Evolutionary conservation across 2,797 vertebrate genomes (phyloP).

Genomic region (Gymnoscopelus microlampas): DNA sequence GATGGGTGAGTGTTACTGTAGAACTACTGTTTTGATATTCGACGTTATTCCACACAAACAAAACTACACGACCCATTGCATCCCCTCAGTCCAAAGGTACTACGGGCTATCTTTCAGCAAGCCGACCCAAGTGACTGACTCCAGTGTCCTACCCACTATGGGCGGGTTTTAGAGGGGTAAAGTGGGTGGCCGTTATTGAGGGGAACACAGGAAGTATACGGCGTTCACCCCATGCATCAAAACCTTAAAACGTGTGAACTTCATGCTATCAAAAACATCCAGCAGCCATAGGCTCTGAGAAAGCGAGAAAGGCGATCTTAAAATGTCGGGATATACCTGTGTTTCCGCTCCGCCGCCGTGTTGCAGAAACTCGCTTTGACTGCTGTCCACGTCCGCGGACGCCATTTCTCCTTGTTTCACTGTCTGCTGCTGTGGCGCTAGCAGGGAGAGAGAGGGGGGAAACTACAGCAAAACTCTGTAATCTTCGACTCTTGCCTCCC

Average conservation of each 20-base stretch:
- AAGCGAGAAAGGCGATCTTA: conserved; percentile 69
- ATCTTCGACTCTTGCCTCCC: conserved; percentile 72
- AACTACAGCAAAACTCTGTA: conserved; percentile 81
- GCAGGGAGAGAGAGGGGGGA: conserved; percentile 75
- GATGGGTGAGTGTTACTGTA: conserved; percentile 66
- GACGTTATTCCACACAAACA: conserved; percentile 27
- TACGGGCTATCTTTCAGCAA: conserved; percentile 78
- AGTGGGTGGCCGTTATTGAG: conserved; percentile 97
- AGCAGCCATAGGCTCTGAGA: conserved; percentile 54
- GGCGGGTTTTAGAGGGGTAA: conserved; percentile 92
- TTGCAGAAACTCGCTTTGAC: conserved; percentile 94
- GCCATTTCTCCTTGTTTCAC: conserved; percentile 99
- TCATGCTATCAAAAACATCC: conserved; percentile 75
- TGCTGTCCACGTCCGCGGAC: conserved; percentile 98
- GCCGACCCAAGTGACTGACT: conserved; percentile 88
- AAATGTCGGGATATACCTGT: conserved; percentile 80
- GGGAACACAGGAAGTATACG: conserved; percentile 92
- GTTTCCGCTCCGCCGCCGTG: conserved; percentile 83
- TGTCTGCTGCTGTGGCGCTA: conserved; percentile 95
- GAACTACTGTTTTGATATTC: conserved; percentile 59
- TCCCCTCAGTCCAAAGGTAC: conserved; percentile 41
- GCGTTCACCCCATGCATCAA: conserved; percentile 84
- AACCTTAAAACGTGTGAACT: conserved; percentile 85
- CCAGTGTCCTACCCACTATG: conserved; percentile 98
- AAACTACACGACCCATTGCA: conserved; percentile 16